phyloP scores from a whole-genome alignment of 2,888 invertebrate species.

The Pollenia angustigena region DNA sequence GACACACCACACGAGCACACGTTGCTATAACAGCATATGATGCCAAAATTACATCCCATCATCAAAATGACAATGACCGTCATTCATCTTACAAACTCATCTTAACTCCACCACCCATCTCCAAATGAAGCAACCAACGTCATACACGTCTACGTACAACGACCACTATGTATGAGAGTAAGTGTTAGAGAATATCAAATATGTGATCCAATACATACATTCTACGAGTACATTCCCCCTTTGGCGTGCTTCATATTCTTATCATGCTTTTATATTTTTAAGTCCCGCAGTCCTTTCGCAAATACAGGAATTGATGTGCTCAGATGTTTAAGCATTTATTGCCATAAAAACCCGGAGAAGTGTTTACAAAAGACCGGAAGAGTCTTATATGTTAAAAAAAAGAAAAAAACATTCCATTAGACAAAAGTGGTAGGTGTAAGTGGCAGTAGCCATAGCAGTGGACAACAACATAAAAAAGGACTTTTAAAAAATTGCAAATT shows the following conservation, averaged over 20 bases:
- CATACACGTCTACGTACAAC: background rate
- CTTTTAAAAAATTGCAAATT: constrained; percentile 17
- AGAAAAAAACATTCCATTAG: constrained; percentile 31
- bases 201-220: background rate
- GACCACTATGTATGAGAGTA: background rate
- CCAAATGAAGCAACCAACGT: background rate
- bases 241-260: background rate
- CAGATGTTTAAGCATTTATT: constrained; percentile 40
- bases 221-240: background rate
- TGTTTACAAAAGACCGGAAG: constrained; percentile 27
- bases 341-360: constrained; percentile 16
- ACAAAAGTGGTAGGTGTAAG: constrained; percentile 35
- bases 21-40: constrained; percentile 51
- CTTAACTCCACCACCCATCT: background rate
- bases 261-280: background rate
- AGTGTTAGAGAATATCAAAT: background rate
- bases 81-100: constrained; percentile 67
- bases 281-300: background rate
- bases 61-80: constrained; percentile 72
- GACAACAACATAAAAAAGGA: background rate
- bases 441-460: constrained; percentile 37
- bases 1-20: constrained; percentile 1
- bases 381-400: constrained; percentile 8
- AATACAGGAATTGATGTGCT: background rate
- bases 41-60: constrained; percentile 61